phyloP scores from a whole-genome alignment of 2,113 vertebrate genomes.

The Cryptotis parvus region DNA sequence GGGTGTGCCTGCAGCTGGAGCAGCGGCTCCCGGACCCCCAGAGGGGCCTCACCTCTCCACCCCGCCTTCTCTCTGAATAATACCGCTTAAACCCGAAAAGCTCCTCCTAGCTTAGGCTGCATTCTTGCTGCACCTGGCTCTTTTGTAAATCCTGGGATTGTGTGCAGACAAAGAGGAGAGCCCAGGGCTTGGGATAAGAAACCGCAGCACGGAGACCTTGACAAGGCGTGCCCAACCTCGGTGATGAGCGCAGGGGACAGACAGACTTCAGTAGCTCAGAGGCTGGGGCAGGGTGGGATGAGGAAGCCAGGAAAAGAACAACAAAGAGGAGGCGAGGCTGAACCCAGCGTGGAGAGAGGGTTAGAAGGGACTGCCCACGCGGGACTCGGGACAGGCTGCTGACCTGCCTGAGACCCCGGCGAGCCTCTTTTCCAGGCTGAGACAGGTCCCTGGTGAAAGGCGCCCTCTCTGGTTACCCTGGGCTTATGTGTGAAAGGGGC shows the following conservation, averaged over 20 bases:
- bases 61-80: constrained; percentile 63
- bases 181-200: constrained; percentile 64
- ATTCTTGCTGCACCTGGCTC: constrained; percentile 78
- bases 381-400: background rate
- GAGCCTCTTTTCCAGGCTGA: background rate
- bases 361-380: background rate
- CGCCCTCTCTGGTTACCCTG: background rate
- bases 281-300: background rate
- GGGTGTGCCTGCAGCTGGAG: constrained; percentile 19
- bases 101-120: constrained; percentile 64
- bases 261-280: background rate
- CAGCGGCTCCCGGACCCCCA: background rate
- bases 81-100: constrained; percentile 55
- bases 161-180: constrained; percentile 73
- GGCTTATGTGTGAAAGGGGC: background rate
- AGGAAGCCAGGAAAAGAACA: background rate
- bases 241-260: background rate
- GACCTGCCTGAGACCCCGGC: background rate
- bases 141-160: constrained; percentile 74
- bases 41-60: background rate
- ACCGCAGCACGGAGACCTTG: constrained; percentile 35
- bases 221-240: constrained; percentile 1
- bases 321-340: background rate
- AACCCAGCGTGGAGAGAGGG: background rate
- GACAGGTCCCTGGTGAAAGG: background rate